Evolutionary conservation across 2,113 vertebrate species (phyloP).

Genomic region (Phainopepla nitens): DNA sequence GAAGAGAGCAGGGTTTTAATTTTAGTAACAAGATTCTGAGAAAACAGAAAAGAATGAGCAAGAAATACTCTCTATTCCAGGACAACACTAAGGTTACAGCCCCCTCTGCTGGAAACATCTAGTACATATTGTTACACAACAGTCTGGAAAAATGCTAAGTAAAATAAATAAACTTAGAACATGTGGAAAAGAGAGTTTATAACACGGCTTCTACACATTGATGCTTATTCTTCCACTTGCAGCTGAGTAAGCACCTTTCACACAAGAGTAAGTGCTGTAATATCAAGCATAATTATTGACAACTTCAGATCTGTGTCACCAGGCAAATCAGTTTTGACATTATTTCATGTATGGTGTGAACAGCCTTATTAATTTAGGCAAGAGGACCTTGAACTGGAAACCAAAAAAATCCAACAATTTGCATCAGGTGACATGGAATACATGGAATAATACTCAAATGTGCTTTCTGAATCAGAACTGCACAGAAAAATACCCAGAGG

Average conservation of each 20-base stretch:
- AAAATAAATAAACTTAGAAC: background rate
- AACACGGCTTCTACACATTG: background rate
- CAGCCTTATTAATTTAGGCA: background rate
- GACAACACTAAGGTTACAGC: background rate
- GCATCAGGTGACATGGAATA: background rate
- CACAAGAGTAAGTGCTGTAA: background rate
- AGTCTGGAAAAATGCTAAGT: background rate
- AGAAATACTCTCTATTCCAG: background rate
- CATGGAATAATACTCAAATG: background rate
- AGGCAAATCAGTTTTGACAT: background rate
- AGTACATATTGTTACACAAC: background rate
- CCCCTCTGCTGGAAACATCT: constrained; percentile 19
- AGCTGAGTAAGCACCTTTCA: background rate
- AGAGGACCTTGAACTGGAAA: background rate
- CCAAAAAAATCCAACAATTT: background rate
- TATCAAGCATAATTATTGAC: background rate
- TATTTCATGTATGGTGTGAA: background rate
- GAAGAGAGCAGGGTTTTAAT: background rate
- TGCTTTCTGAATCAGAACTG: background rate
- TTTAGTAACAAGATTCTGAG: background rate
- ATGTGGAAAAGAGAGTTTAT: background rate
- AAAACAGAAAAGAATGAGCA: background rate
- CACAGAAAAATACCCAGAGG: background rate
- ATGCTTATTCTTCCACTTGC: background rate
- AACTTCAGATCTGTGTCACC: background rate